phyloP scores from a whole-genome alignment of 1,140 invertebrate genomes.

The Macrotrachela quadricornifera region DNA sequence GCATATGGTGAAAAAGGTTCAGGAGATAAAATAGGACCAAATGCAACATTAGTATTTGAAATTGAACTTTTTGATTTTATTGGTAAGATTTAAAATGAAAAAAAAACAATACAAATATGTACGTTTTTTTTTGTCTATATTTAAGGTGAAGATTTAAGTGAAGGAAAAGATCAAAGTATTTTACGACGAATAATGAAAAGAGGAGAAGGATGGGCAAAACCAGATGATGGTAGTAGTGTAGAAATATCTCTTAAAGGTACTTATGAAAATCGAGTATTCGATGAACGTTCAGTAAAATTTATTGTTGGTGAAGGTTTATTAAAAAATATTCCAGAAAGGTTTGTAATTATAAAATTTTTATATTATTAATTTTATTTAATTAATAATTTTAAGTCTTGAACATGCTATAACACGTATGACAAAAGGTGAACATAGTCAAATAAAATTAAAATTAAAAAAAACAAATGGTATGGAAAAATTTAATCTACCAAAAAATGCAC shows the following conservation, averaged over 20 bases:
- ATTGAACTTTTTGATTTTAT: constrained; percentile 37
- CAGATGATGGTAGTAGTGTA: constrained; percentile 46
- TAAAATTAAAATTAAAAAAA: constrained; percentile 50
- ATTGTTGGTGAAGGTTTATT: constrained; percentile 61
- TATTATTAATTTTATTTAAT: not conserved
- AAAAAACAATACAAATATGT: not conserved
- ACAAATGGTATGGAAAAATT: constrained; percentile 43
- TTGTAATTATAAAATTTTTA: not conserved
- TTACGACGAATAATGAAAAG: constrained; percentile 43
- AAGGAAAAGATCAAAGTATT: constrained; percentile 58
- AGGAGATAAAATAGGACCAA: constrained; percentile 67
- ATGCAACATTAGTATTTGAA: constrained; percentile 68
- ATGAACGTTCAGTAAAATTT: constrained; percentile 45
- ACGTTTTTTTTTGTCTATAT: not conserved
- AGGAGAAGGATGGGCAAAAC: constrained; percentile 45
- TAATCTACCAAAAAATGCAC: constrained; percentile 53
- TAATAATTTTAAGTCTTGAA: constrained; percentile 52
- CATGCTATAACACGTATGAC: constrained; percentile 58
- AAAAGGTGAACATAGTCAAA: constrained; percentile 50
- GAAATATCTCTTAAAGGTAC: constrained; percentile 56
- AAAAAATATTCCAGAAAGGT: constrained; percentile 33
- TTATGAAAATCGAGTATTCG: constrained; percentile 44
- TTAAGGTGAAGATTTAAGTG: constrained; percentile 53
- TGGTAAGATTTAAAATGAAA: constrained; percentile 10
- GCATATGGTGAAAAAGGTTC: constrained; percentile 65